Percentiles rank a stretch among this genome's conserved stretches.
Evolutionary conservation across 2,113 vertebrate species (phyloP).

Genomic region (Nibea albiflora): DNA sequence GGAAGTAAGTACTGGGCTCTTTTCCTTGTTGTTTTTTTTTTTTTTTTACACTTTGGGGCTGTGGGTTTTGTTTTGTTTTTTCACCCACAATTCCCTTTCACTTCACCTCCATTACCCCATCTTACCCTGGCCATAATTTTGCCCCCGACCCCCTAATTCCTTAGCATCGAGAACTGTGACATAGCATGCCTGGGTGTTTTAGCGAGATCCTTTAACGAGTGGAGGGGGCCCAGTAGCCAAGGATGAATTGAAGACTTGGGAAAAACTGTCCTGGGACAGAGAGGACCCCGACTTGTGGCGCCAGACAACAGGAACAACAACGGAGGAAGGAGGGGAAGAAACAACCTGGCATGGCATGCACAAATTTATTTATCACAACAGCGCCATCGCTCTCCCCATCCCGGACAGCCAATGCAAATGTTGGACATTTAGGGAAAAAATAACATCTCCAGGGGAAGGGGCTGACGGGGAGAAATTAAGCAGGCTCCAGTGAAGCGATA

Average conservation of each 20-base stretch:
- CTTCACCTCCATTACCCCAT: constrained; percentile 39
- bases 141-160: neutral
- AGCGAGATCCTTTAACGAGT: constrained; percentile 46
- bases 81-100: constrained; percentile 59
- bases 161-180: constrained; percentile 39
- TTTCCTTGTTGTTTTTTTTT: constrained; percentile 66
- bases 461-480: constrained; percentile 99
- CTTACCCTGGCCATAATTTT: constrained; percentile 26
- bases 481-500: constrained; percentile 99
- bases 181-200: constrained; percentile 50
- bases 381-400: constrained; percentile 85
- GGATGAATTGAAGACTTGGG: constrained; percentile 71
- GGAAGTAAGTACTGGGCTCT: constrained; percentile 96
- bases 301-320: constrained; percentile 84
- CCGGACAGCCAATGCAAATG: constrained; percentile 92
- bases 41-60: constrained; percentile 42
- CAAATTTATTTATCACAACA: constrained; percentile 91
- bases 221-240: constrained; percentile 24
- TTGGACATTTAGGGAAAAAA: constrained; percentile 97
- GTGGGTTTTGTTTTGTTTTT: constrained; percentile 49
- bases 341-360: constrained; percentile 78
- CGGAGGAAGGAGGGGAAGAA: constrained; percentile 60
- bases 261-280: constrained; percentile 60
- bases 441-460: constrained; percentile 96
- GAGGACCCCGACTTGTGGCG: constrained; percentile 78